Evolutionary conservation across 2,888 invertebrate genomes (phyloP).

Genomic region (Caenorhabditis zanzibari): DNA sequence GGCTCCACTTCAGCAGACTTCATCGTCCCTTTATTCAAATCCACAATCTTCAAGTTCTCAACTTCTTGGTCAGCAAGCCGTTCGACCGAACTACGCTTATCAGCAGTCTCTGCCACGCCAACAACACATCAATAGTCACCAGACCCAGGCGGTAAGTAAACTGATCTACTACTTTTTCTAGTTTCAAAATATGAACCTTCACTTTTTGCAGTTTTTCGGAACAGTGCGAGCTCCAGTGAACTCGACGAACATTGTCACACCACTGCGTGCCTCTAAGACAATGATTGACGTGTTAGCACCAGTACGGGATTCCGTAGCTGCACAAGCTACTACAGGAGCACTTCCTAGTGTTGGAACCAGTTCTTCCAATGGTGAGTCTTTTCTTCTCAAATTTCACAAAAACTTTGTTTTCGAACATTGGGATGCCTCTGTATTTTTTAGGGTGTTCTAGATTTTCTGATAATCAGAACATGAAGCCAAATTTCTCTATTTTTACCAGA

Average conservation of each 20-base stretch:
- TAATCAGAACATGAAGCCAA: slow-evolving; percentile 35
- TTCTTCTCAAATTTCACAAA: slow-evolving; percentile 10
- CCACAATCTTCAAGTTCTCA: slow-evolving; percentile 44
- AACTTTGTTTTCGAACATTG: slow-evolving; percentile 2
- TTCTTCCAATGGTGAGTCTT: slow-evolving; percentile 59
- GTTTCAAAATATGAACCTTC: slow-evolving; percentile 22
- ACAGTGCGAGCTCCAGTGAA: slow-evolving; percentile 53
- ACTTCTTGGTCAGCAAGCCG: slow-evolving; percentile 48
- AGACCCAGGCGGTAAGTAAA: slow-evolving; percentile 59
- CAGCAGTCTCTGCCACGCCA: slow-evolving; percentile 56
- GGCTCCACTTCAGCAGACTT: slow-evolving; percentile 48
- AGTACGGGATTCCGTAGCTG: slow-evolving; percentile 65
- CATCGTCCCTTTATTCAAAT: slow-evolving; percentile 51
- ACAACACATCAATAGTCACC: slow-evolving; percentile 61
- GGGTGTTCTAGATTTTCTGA: slow-evolving; percentile 11
- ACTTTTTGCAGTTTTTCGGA: slow-evolving; percentile 46
- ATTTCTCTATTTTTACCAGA: slow-evolving; percentile 38
- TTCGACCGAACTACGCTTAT: slow-evolving; percentile 55
- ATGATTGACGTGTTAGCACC: slow-evolving; percentile 78
- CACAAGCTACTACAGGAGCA: slow-evolving; percentile 50
- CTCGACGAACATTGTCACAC: slow-evolving; percentile 60
- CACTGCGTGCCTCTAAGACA: slow-evolving; percentile 74
- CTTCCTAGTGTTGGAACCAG: slow-evolving; percentile 55
- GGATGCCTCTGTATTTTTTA: not conserved
- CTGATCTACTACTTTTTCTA: slow-evolving; percentile 18